Base-by-base conservation (phyloP, 1,140 invertebrate genomes). In the Drosophila lacertosa region DNA sequence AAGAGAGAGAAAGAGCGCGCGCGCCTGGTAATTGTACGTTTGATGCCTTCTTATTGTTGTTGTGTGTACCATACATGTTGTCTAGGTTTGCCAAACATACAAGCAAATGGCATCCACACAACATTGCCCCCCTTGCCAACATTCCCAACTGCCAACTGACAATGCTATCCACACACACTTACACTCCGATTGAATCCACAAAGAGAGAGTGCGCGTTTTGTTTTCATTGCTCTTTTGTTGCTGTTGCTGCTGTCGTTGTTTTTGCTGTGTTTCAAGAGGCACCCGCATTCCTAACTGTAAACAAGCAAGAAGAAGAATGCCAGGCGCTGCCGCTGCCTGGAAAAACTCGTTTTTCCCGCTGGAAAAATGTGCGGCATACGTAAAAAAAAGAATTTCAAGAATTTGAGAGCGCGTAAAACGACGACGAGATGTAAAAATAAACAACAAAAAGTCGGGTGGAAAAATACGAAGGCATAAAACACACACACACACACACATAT, bases 281-380 rank as follows among this genome's bases (percentile, higher is more conserved):
- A 74, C 64, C 81, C 82, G 81, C 81, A 84, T 84, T 84, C 81
- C 81, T 84, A 84, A 84, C 81, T 84, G 81, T 84, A 84, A 84
- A 84, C 81, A 84, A 86, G 74, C 69, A 64, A 88, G 77, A 86
- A 81, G 77, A 63, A 77, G 71, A 26, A 70, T 44, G 81, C 71
- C 71, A 77, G 70, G 73, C 80, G 64, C 67, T 71, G 64, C 74
- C 71, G 58, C 32, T 47, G 60, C 70, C 82, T 84, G 81, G 81
- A 84, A 84, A 84, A 84, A 86, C 81, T 74, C 48, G 81, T 84
- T 84, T 82, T 84, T 86, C 81, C 80, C 74, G 74, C 77, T 86
- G 81, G 81, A 86, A 86, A 88, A 66, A 54, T 69, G 59, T 64
- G 59, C 45, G 47, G 37, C 64, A 40, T 33, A 33, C 37, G 51